phyloP scores from a whole-genome alignment of 1,140 invertebrate genomes.

The Hyles vespertilio region DNA sequence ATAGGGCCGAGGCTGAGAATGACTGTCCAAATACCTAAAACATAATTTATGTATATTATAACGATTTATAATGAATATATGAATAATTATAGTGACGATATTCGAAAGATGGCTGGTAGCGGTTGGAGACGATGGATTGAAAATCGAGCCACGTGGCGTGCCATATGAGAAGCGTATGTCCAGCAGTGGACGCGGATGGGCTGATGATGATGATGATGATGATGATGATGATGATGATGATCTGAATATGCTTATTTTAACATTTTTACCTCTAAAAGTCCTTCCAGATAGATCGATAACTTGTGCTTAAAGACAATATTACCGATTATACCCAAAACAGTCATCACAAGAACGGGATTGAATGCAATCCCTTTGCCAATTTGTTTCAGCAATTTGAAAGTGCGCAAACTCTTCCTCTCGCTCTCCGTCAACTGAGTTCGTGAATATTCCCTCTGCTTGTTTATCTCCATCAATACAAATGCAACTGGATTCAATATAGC shows the following conservation, averaged over 20 bases:
- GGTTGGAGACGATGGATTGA: too few species aligned
- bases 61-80: too few species aligned
- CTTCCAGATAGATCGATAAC: slow-evolving; percentile 84
- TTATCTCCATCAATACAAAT: slow-evolving; percentile 93
- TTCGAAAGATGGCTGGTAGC: too few species aligned
- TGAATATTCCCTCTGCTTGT: slow-evolving; percentile 77
- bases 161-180: too few species aligned
- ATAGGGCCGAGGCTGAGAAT: slow-evolving; percentile 93
- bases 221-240: too few species aligned
- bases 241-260: not conserved
- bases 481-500: slow-evolving; percentile 95
- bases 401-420: slow-evolving; percentile 29
- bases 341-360: slow-evolving; percentile 96
- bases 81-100: too few species aligned
- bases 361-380: slow-evolving; percentile 82
- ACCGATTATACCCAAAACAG: slow-evolving; percentile 90
- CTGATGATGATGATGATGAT: too few species aligned
- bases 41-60: too few species aligned
- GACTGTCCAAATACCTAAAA: slow-evolving; percentile 87
- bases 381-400: slow-evolving; percentile 51
- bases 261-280: slow-evolving; percentile 82
- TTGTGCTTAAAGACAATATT: slow-evolving; percentile 89
- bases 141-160: too few species aligned
- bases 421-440: slow-evolving; percentile 22
- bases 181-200: too few species aligned